Evolutionary conservation across 2,888 invertebrate genomes (phyloP).

Genomic region (Rugalucina vietnamica): DNA sequence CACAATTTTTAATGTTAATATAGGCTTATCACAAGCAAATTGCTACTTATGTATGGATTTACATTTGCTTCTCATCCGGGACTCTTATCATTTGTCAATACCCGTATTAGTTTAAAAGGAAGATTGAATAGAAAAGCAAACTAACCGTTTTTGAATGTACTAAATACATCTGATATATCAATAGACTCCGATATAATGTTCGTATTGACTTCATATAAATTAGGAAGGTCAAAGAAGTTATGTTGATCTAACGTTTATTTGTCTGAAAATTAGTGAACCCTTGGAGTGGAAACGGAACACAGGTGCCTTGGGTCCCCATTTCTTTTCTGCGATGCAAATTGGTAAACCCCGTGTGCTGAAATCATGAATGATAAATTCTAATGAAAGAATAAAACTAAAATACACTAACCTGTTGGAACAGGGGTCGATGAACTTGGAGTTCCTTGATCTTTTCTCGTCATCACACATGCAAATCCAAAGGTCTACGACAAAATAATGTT

Average conservation of each 20-base stretch:
- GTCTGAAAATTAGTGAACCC: too few species aligned
- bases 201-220: neutral
- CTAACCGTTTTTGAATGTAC: neutral
- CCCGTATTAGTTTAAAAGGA: neutral
- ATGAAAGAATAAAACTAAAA: too few species aligned
- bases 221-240: neutral
- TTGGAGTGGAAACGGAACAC: too few species aligned
- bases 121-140: neutral
- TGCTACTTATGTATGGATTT: neutral
- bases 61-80: neutral
- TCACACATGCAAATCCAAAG: too few species aligned
- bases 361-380: too few species aligned
- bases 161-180: neutral
- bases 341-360: too few species aligned
- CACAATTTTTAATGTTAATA: neutral
- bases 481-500: too few species aligned
- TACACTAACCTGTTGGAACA: neutral
- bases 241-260: conserved; percentile 1
- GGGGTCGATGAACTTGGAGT: neutral
- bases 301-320: too few species aligned
- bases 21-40: neutral
- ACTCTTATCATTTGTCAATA: conserved; percentile 8
- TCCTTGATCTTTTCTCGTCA: neutral
- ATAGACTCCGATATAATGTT: neutral
- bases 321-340: too few species aligned